phyloP scores from a whole-genome alignment of 1,140 invertebrate genomes.

The Drosophila bifasciata region DNA sequence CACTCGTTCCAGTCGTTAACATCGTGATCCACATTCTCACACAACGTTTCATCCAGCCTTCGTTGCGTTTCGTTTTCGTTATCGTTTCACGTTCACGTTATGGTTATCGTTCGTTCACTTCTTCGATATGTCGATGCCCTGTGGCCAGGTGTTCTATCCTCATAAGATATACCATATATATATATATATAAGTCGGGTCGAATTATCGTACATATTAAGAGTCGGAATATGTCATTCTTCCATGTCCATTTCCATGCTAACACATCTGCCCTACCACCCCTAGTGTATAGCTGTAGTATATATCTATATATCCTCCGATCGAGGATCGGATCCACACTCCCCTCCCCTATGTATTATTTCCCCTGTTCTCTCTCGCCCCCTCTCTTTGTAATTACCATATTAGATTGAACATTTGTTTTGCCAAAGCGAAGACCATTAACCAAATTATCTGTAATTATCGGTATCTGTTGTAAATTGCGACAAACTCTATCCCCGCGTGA shows the following conservation, averaged over 20 bases:
- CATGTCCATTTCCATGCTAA: slow-evolving; percentile 40
- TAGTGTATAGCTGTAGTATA: slow-evolving; percentile 28
- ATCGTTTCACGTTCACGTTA: slow-evolving; percentile 66
- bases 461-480: slow-evolving; percentile 64
- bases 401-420: slow-evolving; percentile 46
- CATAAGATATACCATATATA: slow-evolving; percentile 15
- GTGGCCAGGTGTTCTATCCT: slow-evolving; percentile 2
- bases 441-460: slow-evolving; percentile 63
- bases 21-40: slow-evolving; percentile 45
- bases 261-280: slow-evolving; percentile 23
- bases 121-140: neutral
- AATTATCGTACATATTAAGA: slow-evolving; percentile 6
- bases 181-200: slow-evolving; percentile 13
- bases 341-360: slow-evolving; percentile 29
- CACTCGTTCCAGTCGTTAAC: slow-evolving; percentile 47
- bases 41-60: slow-evolving; percentile 47
- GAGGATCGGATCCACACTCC: slow-evolving; percentile 23
- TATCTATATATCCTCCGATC: slow-evolving; percentile 22
- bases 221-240: slow-evolving; percentile 47
- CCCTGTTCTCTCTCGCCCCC: slow-evolving; percentile 19
- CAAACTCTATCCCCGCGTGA: slow-evolving; percentile 49
- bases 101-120: slow-evolving; percentile 49
- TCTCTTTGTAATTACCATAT: slow-evolving; percentile 74
- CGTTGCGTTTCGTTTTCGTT: slow-evolving; percentile 68
- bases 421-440: slow-evolving; percentile 58